Conservation (phyloP, 2,888 invertebrate genomes). For the Hartigia nigra region DNA sequence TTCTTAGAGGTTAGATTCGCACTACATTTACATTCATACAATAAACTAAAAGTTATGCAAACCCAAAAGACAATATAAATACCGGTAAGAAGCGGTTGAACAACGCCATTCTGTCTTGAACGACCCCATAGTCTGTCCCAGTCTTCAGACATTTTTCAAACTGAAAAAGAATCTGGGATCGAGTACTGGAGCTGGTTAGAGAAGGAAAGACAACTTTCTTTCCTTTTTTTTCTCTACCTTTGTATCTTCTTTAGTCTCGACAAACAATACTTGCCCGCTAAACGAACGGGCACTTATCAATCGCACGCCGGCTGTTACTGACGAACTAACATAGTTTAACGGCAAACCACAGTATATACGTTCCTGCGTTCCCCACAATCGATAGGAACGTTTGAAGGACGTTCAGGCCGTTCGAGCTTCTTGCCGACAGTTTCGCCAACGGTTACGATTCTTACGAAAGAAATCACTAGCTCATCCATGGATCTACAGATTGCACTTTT, state of each 20-base stretch:
- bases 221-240: neutral
- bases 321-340: slow-evolving; percentile 41
- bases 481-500: neutral
- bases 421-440: neutral
- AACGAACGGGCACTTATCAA: neutral
- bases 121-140: slow-evolving; percentile 52
- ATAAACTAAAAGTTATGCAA: neutral
- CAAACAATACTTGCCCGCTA: neutral
- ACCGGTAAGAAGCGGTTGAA: slow-evolving; percentile 93
- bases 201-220: neutral
- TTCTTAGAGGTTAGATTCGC: neutral
- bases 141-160: slow-evolving; percentile 49
- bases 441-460: neutral
- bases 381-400: slow-evolving; percentile 53
- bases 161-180: neutral
- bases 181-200: neutral
- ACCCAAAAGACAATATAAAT: slow-evolving; percentile 26
- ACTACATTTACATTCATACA: neutral
- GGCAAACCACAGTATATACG: slow-evolving; percentile 31
- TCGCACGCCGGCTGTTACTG: slow-evolving; percentile 27
- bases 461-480: neutral
- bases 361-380: slow-evolving; percentile 35
- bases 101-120: slow-evolving; percentile 82
- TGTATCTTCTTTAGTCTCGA: neutral
- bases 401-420: slow-evolving; percentile 23